phyloP scores from a whole-genome alignment of 1,140 invertebrate genomes.

The Camponotus floridanus region DNA sequence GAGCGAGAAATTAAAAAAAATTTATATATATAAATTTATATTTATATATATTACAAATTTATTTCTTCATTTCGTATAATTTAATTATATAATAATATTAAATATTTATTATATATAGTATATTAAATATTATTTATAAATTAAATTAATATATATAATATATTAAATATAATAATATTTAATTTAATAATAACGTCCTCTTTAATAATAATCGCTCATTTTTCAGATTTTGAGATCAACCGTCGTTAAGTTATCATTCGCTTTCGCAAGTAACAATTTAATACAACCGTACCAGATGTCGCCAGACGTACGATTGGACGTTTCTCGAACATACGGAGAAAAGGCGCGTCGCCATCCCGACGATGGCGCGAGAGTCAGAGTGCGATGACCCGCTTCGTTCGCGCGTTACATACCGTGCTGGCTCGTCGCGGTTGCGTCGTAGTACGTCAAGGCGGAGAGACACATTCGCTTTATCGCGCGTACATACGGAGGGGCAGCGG shows the following conservation, averaged over 20 bases:
- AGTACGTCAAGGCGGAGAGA: constrained; percentile 60
- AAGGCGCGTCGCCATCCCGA: not conserved
- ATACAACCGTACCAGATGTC: not conserved
- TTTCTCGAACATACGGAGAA: not conserved
- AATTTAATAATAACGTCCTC: too few relatives aligned
- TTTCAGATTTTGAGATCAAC: not conserved
- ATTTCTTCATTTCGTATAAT: too few relatives aligned
- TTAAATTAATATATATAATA: too few relatives aligned
- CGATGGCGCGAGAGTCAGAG: constrained; percentile 31
- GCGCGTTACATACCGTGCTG: constrained; percentile 60
- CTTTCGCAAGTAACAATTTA: not conserved
- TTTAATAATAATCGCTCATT: not conserved
- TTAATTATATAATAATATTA: too few relatives aligned
- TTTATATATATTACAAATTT: too few relatives aligned
- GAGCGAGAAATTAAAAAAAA: too few relatives aligned
- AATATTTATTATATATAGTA: too few relatives aligned
- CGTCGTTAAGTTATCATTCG: too few relatives aligned
- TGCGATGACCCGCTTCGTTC: constrained; percentile 77
- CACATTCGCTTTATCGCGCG: constrained; percentile 64
- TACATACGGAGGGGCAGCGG: constrained; percentile 21
- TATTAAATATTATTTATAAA: too few relatives aligned
- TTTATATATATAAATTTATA: too few relatives aligned
- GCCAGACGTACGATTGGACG: not conserved
- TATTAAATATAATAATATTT: too few relatives aligned
- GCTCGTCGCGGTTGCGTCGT: constrained; percentile 68